Evolutionary conservation across 2,888 invertebrate genomes (phyloP).

Genomic region (Smittia aterrima): DNA sequence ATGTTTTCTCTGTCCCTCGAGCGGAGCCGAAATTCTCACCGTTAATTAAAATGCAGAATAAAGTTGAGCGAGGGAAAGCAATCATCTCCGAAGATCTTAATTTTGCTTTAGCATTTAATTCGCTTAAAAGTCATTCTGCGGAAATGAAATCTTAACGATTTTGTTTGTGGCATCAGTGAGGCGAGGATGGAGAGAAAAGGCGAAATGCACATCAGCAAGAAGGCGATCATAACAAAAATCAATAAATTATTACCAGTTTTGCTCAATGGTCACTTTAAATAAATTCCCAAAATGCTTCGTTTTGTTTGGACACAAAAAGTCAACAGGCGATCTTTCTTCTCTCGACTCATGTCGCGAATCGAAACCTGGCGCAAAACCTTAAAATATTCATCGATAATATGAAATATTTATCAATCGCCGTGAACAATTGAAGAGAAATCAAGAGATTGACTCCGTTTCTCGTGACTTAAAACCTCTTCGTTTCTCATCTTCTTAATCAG

Average conservation of each 20-base stretch:
- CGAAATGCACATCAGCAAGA: background rate
- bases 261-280: conserved; percentile 7
- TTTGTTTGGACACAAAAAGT: conserved; percentile 15
- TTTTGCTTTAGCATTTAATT: conserved; percentile 29
- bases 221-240: conserved; percentile 16
- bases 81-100: conserved; percentile 30
- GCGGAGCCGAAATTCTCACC: conserved; percentile 17
- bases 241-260: conserved; percentile 17
- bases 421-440: conserved; percentile 37
- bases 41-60: conserved; percentile 32
- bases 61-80: background rate
- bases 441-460: background rate
- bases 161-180: background rate
- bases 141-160: background rate
- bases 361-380: too few relatives aligned
- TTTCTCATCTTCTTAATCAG: background rate
- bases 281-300: background rate
- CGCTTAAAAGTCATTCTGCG: conserved; percentile 12
- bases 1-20: background rate
- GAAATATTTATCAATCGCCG: conserved; percentile 33
- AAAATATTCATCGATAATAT: conserved; percentile 5
- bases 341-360: background rate
- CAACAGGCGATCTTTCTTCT: background rate
- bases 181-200: background rate
- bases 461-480: background rate